Percentiles rank a stretch among this genome's conserved stretches.
phyloP scores from a whole-genome alignment of 1,140 invertebrate genomes.

The Thalassaphorura encarpata region DNA sequence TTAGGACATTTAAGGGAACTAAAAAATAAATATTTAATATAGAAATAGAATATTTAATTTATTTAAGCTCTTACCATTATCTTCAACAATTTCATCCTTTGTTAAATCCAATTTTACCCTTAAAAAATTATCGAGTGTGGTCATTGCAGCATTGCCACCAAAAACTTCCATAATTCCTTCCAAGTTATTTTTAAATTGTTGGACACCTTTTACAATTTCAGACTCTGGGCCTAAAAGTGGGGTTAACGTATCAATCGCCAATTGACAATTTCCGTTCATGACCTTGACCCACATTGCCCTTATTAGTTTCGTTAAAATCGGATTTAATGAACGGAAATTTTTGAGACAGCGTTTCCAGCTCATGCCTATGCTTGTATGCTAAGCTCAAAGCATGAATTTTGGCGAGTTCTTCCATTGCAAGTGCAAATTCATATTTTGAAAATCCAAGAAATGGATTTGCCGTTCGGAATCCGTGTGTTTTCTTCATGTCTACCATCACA shows the following conservation, averaged over 20 bases:
- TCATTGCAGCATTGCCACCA: neutral
- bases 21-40: no score
- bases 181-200: no score
- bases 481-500: neutral
- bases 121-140: neutral
- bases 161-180: no score
- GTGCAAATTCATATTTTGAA: neutral
- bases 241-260: neutral
- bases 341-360: neutral
- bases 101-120: neutral
- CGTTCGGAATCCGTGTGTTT: neutral
- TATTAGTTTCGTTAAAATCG: neutral
- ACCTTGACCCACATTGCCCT: neutral
- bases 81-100: neutral
- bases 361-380: neutral
- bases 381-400: neutral
- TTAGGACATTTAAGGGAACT: constrained; percentile 43
- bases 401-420: neutral
- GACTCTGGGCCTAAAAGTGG: neutral
- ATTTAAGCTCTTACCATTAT: neutral
- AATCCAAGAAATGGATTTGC: neutral
- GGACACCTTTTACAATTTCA: no score
- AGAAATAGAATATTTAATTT: neutral
- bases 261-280: neutral
- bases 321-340: neutral